Percentiles rank a stretch among this genome's conserved stretches.
Evolutionary conservation across 2,797 vertebrate genomes (phyloP).

Genomic region (Tapirus indicus): DNA sequence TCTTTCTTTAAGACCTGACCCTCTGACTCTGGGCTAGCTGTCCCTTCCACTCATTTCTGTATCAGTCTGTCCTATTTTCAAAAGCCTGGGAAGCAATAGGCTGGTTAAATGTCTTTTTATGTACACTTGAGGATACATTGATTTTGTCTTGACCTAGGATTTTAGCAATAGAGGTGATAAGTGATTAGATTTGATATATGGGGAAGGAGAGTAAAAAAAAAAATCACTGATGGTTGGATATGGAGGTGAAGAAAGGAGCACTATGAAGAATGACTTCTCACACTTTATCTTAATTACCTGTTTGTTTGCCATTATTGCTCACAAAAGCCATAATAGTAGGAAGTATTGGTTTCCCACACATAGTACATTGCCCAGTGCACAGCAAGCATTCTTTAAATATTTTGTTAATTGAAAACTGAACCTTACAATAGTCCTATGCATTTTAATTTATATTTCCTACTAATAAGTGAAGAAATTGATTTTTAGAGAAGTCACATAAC

Average conservation of each 20-base stretch:
- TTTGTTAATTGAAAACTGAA: background rate
- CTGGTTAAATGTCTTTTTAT: background rate
- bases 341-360: background rate
- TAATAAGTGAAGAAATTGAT: background rate
- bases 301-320: background rate
- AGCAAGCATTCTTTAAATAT: background rate
- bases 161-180: background rate
- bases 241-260: background rate
- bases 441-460: conserved; percentile 22
- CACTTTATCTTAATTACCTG: background rate
- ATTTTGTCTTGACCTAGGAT: background rate
- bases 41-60: background rate
- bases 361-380: background rate
- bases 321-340: background rate
- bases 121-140: background rate
- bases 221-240: background rate
- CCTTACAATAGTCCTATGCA: background rate
- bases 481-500: background rate
- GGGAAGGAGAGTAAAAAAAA: background rate
- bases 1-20: background rate
- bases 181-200: background rate
- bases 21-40: background rate
- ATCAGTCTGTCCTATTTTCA: background rate
- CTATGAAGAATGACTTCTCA: background rate
- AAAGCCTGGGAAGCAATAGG: background rate